Conservation (phyloP, 2,888 invertebrate species). For the Campoletis raptor region DNA sequence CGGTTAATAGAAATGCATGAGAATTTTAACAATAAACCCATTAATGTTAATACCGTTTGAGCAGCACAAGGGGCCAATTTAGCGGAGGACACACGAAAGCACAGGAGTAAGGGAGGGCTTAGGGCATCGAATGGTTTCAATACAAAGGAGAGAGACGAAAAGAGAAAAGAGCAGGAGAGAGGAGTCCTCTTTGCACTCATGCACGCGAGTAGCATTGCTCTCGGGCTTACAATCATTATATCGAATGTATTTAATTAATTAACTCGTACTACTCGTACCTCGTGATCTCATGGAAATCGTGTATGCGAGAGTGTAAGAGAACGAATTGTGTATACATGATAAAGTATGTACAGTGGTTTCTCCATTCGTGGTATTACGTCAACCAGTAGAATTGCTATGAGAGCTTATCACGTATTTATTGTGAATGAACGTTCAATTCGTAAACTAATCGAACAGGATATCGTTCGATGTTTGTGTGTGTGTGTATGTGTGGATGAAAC, state of each 20-base stretch:
- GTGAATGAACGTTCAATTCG: constrained; percentile 67
- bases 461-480: neutral
- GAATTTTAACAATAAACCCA: constrained; percentile 82
- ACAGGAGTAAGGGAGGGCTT: constrained; percentile 31
- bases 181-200: neutral
- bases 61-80: constrained; percentile 76
- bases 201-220: neutral
- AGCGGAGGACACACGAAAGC: constrained; percentile 76
- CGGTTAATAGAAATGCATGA: constrained; percentile 78
- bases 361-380: constrained; percentile 65
- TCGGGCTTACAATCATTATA: constrained; percentile 74
- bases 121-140: constrained; percentile 25
- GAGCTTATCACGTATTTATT: constrained; percentile 72
- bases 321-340: constrained; percentile 58
- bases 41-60: constrained; percentile 80
- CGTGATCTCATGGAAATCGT: constrained; percentile 24
- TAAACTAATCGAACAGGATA: constrained; percentile 61
- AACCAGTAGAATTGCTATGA: constrained; percentile 68
- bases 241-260: constrained; percentile 79
- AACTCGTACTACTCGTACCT: constrained; percentile 69
- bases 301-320: constrained; percentile 30
- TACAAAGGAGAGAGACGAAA: constrained; percentile 47
- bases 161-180: constrained; percentile 17
- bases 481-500: constrained; percentile 42
- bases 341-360: constrained; percentile 40